Evolutionary conservation across 2,888 invertebrate species (phyloP).

Genomic region (Willowsia nigromaculata): DNA sequence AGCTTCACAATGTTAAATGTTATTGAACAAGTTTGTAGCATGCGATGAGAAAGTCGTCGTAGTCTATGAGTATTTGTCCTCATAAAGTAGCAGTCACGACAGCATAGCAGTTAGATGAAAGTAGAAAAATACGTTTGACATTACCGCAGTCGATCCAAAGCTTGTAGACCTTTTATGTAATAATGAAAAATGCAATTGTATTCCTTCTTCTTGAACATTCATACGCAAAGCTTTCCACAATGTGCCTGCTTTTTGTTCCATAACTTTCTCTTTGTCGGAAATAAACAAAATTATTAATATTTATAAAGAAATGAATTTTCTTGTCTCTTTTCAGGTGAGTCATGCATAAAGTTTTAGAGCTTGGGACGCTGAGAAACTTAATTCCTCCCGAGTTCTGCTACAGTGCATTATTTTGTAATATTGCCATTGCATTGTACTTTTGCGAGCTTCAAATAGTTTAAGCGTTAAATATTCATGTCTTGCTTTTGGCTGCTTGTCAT

Average conservation of each 20-base stretch:
- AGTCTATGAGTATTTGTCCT: neutral
- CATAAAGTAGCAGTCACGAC: neutral
- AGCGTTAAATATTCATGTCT: neutral
- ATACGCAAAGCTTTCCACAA: neutral
- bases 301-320: constrained; percentile 48
- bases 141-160: neutral
- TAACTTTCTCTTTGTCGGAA: constrained; percentile 37
- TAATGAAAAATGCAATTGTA: constrained; percentile 42
- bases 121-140: neutral
- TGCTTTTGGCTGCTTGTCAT: constrained; percentile 8
- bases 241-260: neutral
- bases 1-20: neutral
- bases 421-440: neutral
- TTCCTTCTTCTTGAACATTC: neutral
- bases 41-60: constrained; percentile 23
- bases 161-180: constrained; percentile 9
- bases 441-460: neutral
- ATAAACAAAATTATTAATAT: constrained; percentile 61
- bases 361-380: constrained; percentile 23
- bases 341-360: constrained; percentile 23
- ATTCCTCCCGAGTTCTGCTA: constrained; percentile 13
- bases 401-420: constrained; percentile 23
- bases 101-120: neutral
- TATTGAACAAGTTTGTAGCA: constrained; percentile 42
- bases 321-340: constrained; percentile 65